Conservation (phyloP, 2,113 vertebrate species). For the Colistium nudipinnis region DNA sequence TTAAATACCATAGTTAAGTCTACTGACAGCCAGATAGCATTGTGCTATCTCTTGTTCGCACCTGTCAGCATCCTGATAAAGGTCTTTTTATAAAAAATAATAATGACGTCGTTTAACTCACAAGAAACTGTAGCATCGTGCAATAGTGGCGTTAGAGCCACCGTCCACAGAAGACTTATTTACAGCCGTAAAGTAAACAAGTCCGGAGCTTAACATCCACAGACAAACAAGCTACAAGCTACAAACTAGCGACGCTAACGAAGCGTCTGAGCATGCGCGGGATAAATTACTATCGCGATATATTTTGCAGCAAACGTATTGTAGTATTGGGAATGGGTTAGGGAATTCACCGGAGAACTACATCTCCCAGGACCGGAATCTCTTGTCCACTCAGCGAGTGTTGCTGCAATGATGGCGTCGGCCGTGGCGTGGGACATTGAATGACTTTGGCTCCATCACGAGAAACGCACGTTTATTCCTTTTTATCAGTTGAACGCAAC, state of each 20-base stretch:
- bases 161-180: neutral
- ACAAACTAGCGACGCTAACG: slow-evolving; percentile 18
- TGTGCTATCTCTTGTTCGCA: neutral
- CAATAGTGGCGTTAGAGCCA: neutral
- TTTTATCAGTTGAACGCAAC: slow-evolving; percentile 9
- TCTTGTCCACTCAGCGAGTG: slow-evolving; percentile 32
- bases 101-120: slow-evolving; percentile 52
- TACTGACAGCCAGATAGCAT: neutral
- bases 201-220: too few relatives aligned
- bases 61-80: neutral
- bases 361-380: slow-evolving; percentile 61
- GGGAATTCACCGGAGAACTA: slow-evolving; percentile 61
- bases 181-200: too few relatives aligned
- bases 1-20: neutral
- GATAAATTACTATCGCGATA: slow-evolving; percentile 18
- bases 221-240: neutral
- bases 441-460: slow-evolving; percentile 83
- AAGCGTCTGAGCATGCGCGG: slow-evolving; percentile 39
- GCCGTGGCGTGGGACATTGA: slow-evolving; percentile 85
- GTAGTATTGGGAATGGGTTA: too few relatives aligned
- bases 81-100: too few relatives aligned
- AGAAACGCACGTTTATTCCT: slow-evolving; percentile 50
- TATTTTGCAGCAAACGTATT: fast-evolving
- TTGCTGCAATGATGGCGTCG: slow-evolving; percentile 78
- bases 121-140: slow-evolving; percentile 83